Percentiles rank a stretch among this genome's conserved stretches.
phyloP scores from a whole-genome alignment of 2,888 invertebrate species.

The Nemotelus nigrinus region DNA sequence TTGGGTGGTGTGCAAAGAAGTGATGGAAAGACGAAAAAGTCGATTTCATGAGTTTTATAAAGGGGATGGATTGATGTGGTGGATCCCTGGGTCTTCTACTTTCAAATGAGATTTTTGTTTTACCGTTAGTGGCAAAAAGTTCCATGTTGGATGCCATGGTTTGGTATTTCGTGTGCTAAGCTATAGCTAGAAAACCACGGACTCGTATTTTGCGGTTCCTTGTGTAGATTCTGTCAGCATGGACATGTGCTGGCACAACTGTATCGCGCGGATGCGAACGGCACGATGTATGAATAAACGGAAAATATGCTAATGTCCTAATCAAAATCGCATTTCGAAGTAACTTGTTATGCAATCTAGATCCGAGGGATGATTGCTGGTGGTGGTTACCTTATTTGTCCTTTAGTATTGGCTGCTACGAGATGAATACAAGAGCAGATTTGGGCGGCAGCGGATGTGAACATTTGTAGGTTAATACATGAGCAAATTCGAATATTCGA shows the following conservation, averaged over 20 bases:
- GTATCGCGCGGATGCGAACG: constrained; percentile 1
- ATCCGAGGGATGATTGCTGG: constrained; percentile 22
- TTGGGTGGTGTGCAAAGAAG: not conserved
- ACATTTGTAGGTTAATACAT: too few species aligned
- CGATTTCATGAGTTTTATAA: not conserved
- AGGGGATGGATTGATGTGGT: not conserved
- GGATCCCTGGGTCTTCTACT: not conserved
- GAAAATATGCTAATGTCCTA: constrained; percentile 64
- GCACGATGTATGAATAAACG: constrained; percentile 37
- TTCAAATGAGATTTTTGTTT: not conserved
- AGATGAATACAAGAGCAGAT: constrained; percentile 11
- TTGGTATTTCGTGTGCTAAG: constrained; percentile 36
- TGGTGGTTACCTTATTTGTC: constrained; percentile 17
- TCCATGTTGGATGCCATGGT: not conserved
- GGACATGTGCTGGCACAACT: constrained; percentile 4
- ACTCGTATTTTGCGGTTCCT: too few species aligned
- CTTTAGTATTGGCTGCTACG: not conserved
- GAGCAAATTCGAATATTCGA: too few species aligned
- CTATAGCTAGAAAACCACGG: not conserved
- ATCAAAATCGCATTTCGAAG: constrained; percentile 65
- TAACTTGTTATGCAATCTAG: constrained; percentile 63
- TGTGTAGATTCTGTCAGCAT: not conserved
- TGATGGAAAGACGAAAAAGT: not conserved
- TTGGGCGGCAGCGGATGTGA: not conserved
- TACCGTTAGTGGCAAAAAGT: not conserved